Conservation (phyloP, 2,797 vertebrate species). For the Furcifer pardalis region DNA sequence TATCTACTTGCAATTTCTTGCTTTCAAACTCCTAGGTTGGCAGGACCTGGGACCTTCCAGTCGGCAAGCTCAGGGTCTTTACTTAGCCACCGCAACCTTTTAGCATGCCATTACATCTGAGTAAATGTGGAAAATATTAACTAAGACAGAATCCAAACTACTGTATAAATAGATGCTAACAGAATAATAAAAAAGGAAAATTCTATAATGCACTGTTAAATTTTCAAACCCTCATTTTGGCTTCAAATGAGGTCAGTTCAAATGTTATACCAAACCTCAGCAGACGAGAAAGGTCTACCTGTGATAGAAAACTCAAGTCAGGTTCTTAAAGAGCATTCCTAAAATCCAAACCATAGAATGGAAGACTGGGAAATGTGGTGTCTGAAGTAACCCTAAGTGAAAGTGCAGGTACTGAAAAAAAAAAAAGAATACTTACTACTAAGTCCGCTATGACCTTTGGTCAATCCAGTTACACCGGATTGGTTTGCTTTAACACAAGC, state of each 20-base stretch:
- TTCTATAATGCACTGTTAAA: too few species aligned
- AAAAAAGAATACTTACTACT: conserved; percentile 83
- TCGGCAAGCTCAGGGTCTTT: too few species aligned
- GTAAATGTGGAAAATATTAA: background rate
- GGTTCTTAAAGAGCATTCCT: background rate
- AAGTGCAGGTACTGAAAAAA: background rate
- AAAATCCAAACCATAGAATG: background rate
- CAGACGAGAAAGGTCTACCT: background rate
- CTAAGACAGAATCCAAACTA: background rate
- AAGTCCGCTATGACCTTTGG: conserved; percentile 83
- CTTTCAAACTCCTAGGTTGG: too few species aligned
- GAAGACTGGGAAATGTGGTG: accelerated
- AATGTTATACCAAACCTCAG: background rate
- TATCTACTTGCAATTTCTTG: too few species aligned
- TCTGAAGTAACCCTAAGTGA: background rate
- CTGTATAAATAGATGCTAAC: background rate
- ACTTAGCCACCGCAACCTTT: too few species aligned
- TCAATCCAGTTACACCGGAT: conserved; percentile 72
- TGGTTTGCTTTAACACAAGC: conserved; percentile 75
- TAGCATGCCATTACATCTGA: background rate
- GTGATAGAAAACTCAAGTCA: background rate
- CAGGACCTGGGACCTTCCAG: too few species aligned
- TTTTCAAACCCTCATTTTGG: background rate
- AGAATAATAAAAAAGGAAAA: too few species aligned
- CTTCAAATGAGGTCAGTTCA: background rate